phyloP scores from a whole-genome alignment of 2,888 invertebrate species.

The Pachycephus smyrnensis region DNA sequence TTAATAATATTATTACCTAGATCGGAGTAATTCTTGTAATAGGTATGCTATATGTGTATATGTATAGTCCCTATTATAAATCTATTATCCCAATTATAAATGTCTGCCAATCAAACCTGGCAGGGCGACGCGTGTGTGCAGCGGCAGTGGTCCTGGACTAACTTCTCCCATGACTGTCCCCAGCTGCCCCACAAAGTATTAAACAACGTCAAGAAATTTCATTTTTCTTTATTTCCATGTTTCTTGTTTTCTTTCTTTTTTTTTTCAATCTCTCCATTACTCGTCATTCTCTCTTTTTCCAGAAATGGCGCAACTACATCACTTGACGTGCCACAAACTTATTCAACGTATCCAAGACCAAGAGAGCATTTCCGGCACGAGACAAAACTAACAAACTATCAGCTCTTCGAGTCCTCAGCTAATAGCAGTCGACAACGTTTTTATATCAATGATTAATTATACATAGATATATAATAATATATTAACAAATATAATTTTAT shows the following conservation, averaged over 20 bases:
- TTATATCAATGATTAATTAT: too few species aligned
- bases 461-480: too few species aligned
- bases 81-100: slow-evolving; percentile 62
- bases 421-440: too few species aligned
- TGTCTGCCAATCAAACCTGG: slow-evolving; percentile 75
- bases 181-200: slow-evolving; percentile 61
- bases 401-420: too few species aligned
- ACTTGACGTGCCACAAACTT: not conserved
- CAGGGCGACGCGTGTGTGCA: slow-evolving; percentile 74
- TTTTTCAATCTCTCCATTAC: not conserved
- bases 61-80: not conserved
- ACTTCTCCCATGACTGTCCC: slow-evolving; percentile 60
- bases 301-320: not conserved
- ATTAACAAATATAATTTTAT: too few species aligned
- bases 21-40: not conserved
- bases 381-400: too few species aligned
- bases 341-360: not conserved
- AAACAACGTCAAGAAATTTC: slow-evolving; percentile 49
- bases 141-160: slow-evolving; percentile 70
- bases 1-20: not conserved
- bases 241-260: not conserved
- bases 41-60: not conserved
- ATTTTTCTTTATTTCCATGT: not conserved
- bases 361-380: not conserved
- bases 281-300: not conserved